Conservation (phyloP, 2,113 vertebrate species). For the Burhinus bistriatus region DNA sequence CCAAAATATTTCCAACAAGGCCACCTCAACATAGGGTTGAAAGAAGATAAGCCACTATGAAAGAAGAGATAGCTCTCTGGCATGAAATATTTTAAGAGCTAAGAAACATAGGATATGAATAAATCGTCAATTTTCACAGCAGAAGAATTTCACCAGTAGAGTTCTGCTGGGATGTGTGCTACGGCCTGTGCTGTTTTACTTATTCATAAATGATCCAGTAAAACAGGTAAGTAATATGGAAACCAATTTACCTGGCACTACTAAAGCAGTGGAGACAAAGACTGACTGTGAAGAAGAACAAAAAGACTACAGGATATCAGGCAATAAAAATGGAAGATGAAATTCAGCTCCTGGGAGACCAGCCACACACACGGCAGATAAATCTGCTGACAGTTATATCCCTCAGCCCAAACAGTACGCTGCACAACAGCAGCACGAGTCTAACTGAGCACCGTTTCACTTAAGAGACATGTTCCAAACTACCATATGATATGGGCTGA, state of each 20-base stretch:
- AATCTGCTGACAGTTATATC: background rate
- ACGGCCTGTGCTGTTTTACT: background rate
- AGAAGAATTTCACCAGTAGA: background rate
- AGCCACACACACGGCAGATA: background rate
- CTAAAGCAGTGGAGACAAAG: background rate
- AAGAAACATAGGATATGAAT: background rate
- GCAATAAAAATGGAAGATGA: background rate
- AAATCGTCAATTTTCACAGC: background rate
- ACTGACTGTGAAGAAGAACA: background rate
- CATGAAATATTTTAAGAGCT: background rate
- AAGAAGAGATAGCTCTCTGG: background rate
- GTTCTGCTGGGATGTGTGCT: background rate
- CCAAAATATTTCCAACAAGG: background rate
- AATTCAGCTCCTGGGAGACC: background rate
- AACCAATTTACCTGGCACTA: background rate
- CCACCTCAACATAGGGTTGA: background rate
- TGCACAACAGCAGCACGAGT: rapidly evolving
- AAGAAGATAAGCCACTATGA: background rate
- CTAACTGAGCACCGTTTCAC: background rate
- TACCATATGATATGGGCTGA: background rate
- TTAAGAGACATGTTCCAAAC: background rate
- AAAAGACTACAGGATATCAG: background rate
- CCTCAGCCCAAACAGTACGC: rapidly evolving
- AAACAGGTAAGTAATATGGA: background rate
- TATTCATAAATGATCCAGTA: background rate